Base-by-base conservation (phyloP, 1,140 invertebrate genomes). In the Leucophenga varia region DNA sequence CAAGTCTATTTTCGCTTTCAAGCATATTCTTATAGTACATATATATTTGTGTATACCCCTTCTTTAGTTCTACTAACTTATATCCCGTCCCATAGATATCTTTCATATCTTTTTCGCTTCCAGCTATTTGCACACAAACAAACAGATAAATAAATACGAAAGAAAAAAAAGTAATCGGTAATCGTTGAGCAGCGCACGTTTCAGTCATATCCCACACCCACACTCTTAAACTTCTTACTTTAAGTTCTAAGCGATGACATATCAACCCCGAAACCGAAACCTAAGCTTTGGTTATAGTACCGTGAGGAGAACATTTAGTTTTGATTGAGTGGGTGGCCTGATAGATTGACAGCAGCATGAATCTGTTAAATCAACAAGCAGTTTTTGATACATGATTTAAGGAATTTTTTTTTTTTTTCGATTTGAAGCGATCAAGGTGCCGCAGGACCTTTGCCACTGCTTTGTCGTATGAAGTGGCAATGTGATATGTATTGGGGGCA, bases 61-160 rank as follows among this genome's bases (percentile, higher is more conserved):
- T n/a, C n/a, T n/a, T n/a, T n/a, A n/a, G n/a, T n/a, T n/a, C n/a
- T n/a, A n/a, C n/a, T n/a, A n/a, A n/a, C n/a, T n/a, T n/a, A n/a
- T n/a, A n/a, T n/a, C n/a, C n/a, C n/a, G n/a, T n/a, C n/a, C n/a
- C n/a, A n/a, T n/a, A n/a, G n/a, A n/a, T n/a, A n/a, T n/a, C n/a
- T n/a, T n/a, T 57, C 35, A 43, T 57, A 58, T 57, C 54, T 55
- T 22, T 41, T 35, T 21, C 39, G 63, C 63, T 67, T 67, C 63
- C 63, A 67, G 63, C 63, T 67, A 67, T 67, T 67, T 67, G 63
- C 63, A 67, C 63, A 67, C 63, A 67, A 67, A 67, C 63, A 67
- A 67, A n/a, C n/a, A n/a, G n/a, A n/a, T n/a, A 67, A 67, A 67
- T 67, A 67, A 67, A 67, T 67, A 67, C 67, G 67, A 67, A 67